Evolutionary conservation across 2,113 vertebrate genomes (phyloP), one percentile per base, ranked within the genome.

Genomic region (Anarhynchus alexandrinus): DNA sequence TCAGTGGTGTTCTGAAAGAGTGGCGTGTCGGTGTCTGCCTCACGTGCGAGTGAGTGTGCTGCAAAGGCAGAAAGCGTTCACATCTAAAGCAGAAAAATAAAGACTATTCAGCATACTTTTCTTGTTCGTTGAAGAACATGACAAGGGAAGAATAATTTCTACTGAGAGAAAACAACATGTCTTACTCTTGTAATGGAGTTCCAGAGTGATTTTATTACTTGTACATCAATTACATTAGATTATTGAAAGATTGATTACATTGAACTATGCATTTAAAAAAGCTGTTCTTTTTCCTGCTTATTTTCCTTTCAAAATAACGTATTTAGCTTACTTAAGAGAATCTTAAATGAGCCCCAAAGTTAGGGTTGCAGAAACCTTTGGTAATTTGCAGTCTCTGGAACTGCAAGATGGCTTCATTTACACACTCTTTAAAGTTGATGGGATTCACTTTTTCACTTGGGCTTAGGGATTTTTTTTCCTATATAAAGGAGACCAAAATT

Each of bases 21-120:
- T 85, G 94, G 83, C 84, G 54, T 74, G 86, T 94, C 58, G 34
- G 77, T 94, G 88, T 88, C 34, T 85, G 55, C 77, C 80, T 92
- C 88, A 83, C 78, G n/a, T 82, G 66, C 42, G 2, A 25, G 40
- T 25, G 2, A 25, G 40, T 25, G 58, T 85, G 89, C 69, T 82
- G 73, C 61, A 59, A 16, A 86, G 70, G 77, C 81, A 83, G 38
- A 29, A 80, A 62, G 42, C 5, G 3, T 49, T 93, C 49, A 65
- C 8, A 3, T 47, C 59, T 52, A 80, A 72, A 90, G 54, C 73
- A 95, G 66, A 58, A 58, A 51, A 93, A 69, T 34, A 49, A 87
- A 38, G 47, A 29, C 38, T 94, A 6, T 58, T 80, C 42, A 47
- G 42, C 69, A 13, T 30, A 38, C 58, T 80, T 71, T 51, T 23